A percentile compares a stretch with the other conserved stretches of the same genome.
phyloP scores from a whole-genome alignment of 2,888 invertebrate species.

The Alviniconcha strummeri region DNA sequence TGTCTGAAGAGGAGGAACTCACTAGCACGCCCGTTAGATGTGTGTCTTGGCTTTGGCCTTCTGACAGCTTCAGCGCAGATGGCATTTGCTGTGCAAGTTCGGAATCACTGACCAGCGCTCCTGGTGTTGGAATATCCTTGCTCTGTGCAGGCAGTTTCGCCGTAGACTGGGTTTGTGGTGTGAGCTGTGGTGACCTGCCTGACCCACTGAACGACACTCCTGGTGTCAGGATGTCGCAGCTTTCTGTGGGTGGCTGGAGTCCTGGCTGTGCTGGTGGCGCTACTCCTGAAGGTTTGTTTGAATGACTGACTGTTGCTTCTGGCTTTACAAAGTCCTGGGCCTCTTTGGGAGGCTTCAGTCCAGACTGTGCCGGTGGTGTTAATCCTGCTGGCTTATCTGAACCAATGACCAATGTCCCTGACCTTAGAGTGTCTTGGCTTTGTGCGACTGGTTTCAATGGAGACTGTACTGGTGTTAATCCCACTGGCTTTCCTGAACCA shows the following conservation, averaged over 20 bases:
- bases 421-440: not conserved
- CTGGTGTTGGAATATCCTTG: not conserved
- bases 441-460: not conserved
- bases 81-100: not conserved
- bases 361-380: not conserved
- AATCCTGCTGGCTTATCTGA: not conserved
- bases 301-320: not conserved
- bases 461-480: not conserved
- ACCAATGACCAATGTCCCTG: not conserved
- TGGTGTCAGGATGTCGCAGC: too few relatives aligned
- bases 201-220: too few relatives aligned
- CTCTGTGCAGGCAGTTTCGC: not conserved
- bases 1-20: not conserved
- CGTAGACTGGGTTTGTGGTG: not conserved
- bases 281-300: not conserved
- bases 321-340: not conserved
- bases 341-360: not conserved
- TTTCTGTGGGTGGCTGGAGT: too few relatives aligned
- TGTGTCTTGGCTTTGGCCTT: not conserved
- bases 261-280: too few relatives aligned
- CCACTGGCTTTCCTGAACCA: not conserved
- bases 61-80: not conserved
- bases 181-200: too few relatives aligned
- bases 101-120: not conserved
- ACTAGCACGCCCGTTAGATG: conserved; percentile 5